Conservation (phyloP, 2,888 invertebrate genomes). For the Encarsia formosa region DNA sequence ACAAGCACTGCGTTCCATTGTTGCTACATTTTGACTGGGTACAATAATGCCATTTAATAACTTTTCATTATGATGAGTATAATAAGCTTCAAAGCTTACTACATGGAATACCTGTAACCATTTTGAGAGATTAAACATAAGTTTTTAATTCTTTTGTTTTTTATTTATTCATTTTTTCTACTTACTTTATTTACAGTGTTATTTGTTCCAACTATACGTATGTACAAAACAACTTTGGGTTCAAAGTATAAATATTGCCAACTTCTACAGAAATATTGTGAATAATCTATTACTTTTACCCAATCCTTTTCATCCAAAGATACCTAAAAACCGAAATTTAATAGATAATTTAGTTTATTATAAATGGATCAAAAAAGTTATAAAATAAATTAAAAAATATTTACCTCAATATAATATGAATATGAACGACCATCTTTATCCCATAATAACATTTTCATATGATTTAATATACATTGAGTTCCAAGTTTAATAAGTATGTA, state of each 20-base stretch:
- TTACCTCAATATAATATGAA: conserved; percentile 77
- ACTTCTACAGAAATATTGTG: conserved; percentile 87
- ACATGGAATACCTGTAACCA: conserved; percentile 78
- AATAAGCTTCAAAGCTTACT: conserved; percentile 87
- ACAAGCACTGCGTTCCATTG: conserved; percentile 81
- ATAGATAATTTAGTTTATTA: conserved; percentile 9
- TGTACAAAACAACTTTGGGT: conserved; percentile 80
- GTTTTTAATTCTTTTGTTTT: conserved; percentile 6
- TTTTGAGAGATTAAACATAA: background rate
- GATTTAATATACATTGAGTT: conserved; percentile 86
- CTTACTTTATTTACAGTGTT: conserved; percentile 88
- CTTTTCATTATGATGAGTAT: conserved; percentile 71
- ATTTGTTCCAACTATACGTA: conserved; percentile 82
- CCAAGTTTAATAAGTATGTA: conserved; percentile 84
- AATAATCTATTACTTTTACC: conserved; percentile 90
- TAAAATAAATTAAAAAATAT: conserved; percentile 30
- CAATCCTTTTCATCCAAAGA: conserved; percentile 95
- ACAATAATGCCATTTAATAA: conserved; percentile 72
- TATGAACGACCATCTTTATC: conserved; percentile 87
- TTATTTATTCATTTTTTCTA: conserved; percentile 1
- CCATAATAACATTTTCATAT: conserved; percentile 89
- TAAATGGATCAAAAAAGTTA: background rate
- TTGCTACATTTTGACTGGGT: conserved; percentile 89
- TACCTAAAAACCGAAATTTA: conserved; percentile 51
- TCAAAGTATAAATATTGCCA: conserved; percentile 95